These are phyloP conservation scores for Microdon myrmicae DNA, from an alignment of 2,888 invertebrate species.

Conservation along the genomic window DNA sequence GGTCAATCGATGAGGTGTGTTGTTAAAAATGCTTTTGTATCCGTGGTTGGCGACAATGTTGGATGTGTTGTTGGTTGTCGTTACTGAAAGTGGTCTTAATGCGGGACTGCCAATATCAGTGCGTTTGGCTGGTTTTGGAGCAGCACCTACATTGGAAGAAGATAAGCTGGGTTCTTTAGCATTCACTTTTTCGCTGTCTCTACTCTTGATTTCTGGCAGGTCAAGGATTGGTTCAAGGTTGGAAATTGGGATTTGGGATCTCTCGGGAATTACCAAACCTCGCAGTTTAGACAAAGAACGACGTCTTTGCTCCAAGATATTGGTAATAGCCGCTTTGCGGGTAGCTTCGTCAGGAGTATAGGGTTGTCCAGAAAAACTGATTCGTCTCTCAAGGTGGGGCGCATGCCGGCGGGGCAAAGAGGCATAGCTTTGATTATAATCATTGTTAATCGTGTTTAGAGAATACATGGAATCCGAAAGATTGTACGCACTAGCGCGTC, in stretches of 20 bases:
- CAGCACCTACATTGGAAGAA: slow-evolving; percentile 53
- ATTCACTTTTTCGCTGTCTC: slow-evolving; percentile 71
- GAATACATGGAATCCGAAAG: slow-evolving; percentile 65
- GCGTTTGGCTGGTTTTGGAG: slow-evolving; percentile 55
- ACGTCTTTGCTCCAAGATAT: slow-evolving; percentile 82
- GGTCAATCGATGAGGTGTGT: slow-evolving; percentile 43
- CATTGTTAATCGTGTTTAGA: slow-evolving; percentile 60
- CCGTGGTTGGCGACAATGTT: slow-evolving; percentile 57
- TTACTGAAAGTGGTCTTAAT: slow-evolving; percentile 55
- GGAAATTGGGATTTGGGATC: slow-evolving; percentile 68
- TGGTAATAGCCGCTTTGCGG: slow-evolving; percentile 76
- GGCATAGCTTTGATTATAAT: slow-evolving; percentile 59
- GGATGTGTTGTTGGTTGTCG: slow-evolving; percentile 57
- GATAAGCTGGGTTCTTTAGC: slow-evolving; percentile 58
- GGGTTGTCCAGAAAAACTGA: slow-evolving; percentile 65
- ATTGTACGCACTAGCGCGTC: slow-evolving; percentile 59
- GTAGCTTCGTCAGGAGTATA: slow-evolving; percentile 63
- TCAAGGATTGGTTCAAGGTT: slow-evolving; percentile 73
- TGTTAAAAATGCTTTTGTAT: slow-evolving; percentile 57
- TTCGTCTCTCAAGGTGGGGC: slow-evolving; percentile 60
- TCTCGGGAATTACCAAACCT: slow-evolving; percentile 89
- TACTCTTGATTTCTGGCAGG: slow-evolving; percentile 85
- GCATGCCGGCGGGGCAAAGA: slow-evolving; percentile 55
- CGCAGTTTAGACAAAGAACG: slow-evolving; percentile 85
- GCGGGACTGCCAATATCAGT: slow-evolving; percentile 39